Base-by-base conservation (phyloP, 2,888 invertebrate species). In the Drosophila ustulata region DNA sequence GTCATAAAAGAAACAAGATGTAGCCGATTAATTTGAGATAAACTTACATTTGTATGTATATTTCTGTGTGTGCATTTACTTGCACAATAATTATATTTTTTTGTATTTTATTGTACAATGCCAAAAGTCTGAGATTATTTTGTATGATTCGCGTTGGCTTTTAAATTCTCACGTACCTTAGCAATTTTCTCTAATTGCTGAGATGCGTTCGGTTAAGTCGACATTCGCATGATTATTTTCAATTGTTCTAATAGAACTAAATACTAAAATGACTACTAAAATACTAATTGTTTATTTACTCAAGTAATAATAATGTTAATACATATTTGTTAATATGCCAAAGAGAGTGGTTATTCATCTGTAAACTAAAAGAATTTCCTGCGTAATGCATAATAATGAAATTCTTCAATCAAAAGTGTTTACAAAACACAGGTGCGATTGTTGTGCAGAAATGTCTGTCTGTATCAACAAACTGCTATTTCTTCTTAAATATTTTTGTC, bases 151-250 rank as follows among this genome's bases (percentile, higher is more conserved):
- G 30, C 30, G 30, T 47, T 65, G 25, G 7, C 37, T 45, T 28
- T 46, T 3, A 47, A 43, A 23, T 58, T 71, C 71, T 57, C 71
- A 71, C 52, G 61, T 71, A 41, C 32, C 25, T 45, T 66, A 32
- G 11, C 7, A 30, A 59, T 6, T 51, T 25, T 23, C 11, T 13
- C 23, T 55, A 71, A 59, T 66, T 59, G 51, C 39, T 37, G 3
- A 39, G 45, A 49, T 58, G 46, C 55, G 59, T 65, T 58, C 7
- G 13, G 30, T 28, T 46, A 41, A 34, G n/a, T 34, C 9, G 49
- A 11, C 28, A 7, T 68, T 55, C 46, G 51, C 59, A 71, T 23
- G 4, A 59, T 51, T 59, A 23, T 71, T 58, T 39, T 7, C 28
- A 55, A 57, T 26, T 13, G 34, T 49, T 53, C 4, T 28, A 41